phyloP scores from a whole-genome alignment of 2,888 invertebrate species.

The Acronicta aceris region DNA sequence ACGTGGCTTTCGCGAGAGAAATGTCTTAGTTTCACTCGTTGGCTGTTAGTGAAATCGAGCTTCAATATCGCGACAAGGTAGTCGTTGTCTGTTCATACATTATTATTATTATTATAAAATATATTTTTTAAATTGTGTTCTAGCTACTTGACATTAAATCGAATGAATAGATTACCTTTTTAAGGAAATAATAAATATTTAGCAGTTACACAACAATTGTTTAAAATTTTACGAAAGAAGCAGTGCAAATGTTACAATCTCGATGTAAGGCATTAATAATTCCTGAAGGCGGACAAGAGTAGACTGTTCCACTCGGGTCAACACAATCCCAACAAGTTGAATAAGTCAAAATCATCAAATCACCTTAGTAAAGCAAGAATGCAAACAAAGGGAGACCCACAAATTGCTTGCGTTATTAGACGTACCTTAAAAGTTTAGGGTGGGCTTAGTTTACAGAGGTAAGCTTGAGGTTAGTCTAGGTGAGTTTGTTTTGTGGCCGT shows the following conservation, averaged over 20 bases:
- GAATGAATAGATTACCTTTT: not conserved
- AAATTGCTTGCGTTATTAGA: conserved; percentile 88
- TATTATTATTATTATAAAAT: not conserved
- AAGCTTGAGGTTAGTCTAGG: conserved; percentile 79
- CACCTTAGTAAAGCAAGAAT: conserved; percentile 84
- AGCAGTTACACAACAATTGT: conserved; percentile 24
- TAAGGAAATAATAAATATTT: conserved; percentile 32
- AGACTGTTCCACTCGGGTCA: conserved; percentile 59
- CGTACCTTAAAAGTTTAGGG: conserved; percentile 87
- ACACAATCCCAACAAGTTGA: conserved; percentile 78
- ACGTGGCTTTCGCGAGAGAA: conserved; percentile 83
- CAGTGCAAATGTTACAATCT: conserved; percentile 52
- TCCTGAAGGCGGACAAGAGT: conserved; percentile 59
- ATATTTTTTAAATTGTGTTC: not conserved
- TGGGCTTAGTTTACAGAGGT: conserved; percentile 85
- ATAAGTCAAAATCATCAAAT: conserved; percentile 89
- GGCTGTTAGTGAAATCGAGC: conserved; percentile 74
- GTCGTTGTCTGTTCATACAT: conserved; percentile 12
- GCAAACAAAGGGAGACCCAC: conserved; percentile 85
- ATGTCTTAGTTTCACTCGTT: conserved; percentile 80
- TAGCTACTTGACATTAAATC: no score
- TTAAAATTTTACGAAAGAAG: conserved; percentile 52
- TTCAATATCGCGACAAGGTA: conserved; percentile 55
- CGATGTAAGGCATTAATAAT: conserved; percentile 62
- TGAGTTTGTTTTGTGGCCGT: conserved; percentile 82